Base-by-base conservation (phyloP, 2,113 vertebrate genomes). In the Podarcis muralis region DNA sequence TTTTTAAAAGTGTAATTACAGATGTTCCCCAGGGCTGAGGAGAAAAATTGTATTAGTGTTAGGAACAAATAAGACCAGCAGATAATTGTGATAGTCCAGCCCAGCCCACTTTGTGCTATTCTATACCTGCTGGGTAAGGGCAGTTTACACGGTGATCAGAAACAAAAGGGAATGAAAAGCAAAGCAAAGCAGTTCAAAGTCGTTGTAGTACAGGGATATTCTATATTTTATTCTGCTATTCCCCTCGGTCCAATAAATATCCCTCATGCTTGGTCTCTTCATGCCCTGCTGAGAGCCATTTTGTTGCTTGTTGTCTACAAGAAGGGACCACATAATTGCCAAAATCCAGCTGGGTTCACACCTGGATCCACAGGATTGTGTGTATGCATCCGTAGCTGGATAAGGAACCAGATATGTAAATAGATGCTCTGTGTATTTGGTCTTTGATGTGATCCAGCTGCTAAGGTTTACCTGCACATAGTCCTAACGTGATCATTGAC, bases 1-100 rank as follows among this genome's bases (percentile, higher is more conserved):
- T 82, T 59, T 30, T 88, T 87, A 87, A 48, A 72, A 82, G 75
- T 82, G 48, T 75, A 90, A 83, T 27, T 59, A 72, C 27, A 72
- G 40, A 59, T 27, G 1, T 1, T 25, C 83, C 30, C 4, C 32
- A 68, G 87, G 35, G 77, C 66, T 86, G 9, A 48, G 74, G 77
- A 71, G 37, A 12, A 75, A 9, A 11, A 27, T 59, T 37, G 37
- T 3, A 72, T 12, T 48, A 7, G 0, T 76, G 57, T 3, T 37
- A 59, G 3, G 0, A 1, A 40, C 1, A 0, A 0, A 27, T 4
- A 81, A 86, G 65, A 12, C 16, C 30, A 57, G 23, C 23, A n/a
- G n/a, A 35, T 53, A 53, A 53, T 3, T 66, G 30, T 35, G 77
- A 25, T 53, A 53, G 11, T 53, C 48, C n/a, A 37, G 37, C 59